phyloP scores from a whole-genome alignment of 2,113 vertebrate genomes.

The Microtus oregoni region DNA sequence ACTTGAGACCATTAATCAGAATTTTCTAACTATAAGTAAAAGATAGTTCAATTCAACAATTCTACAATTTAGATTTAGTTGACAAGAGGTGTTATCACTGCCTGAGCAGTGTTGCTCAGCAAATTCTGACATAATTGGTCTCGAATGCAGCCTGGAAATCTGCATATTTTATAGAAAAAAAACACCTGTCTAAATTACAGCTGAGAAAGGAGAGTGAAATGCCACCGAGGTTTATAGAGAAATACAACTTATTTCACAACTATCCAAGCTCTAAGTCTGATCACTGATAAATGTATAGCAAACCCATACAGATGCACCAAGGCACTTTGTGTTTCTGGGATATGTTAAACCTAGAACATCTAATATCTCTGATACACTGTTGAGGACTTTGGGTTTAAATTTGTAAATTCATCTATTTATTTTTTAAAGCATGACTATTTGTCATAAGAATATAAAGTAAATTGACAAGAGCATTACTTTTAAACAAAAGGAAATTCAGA shows the following conservation, averaged over 20 bases:
- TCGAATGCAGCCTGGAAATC: not conserved
- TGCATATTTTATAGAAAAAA: not conserved
- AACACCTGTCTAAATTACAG: not conserved
- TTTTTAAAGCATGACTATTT: not conserved
- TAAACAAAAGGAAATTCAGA: not conserved
- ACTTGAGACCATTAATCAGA: not conserved
- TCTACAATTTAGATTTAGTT: constrained; percentile 12
- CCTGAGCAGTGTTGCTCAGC: not conserved
- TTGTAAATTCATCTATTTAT: not conserved
- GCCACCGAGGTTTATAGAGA: not conserved
- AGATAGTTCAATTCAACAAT: not conserved
- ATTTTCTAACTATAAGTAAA: constrained; percentile 13
- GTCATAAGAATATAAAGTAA: not conserved
- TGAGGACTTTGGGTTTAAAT: not conserved
- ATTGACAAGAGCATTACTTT: not conserved
- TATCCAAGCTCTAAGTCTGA: not conserved
- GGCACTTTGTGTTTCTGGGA: not conserved
- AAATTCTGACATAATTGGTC: constrained; percentile 27
- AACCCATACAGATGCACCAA: not conserved
- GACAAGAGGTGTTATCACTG: not conserved
- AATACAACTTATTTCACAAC: not conserved
- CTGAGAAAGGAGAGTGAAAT: constrained; percentile 9
- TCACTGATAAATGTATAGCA: not conserved
- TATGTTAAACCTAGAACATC: not conserved
- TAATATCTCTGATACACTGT: not conserved